Evolutionary conservation across 2,113 vertebrate genomes (phyloP), one percentile per base, ranked within the genome.

Genomic region (Geococcyx californianus): DNA sequence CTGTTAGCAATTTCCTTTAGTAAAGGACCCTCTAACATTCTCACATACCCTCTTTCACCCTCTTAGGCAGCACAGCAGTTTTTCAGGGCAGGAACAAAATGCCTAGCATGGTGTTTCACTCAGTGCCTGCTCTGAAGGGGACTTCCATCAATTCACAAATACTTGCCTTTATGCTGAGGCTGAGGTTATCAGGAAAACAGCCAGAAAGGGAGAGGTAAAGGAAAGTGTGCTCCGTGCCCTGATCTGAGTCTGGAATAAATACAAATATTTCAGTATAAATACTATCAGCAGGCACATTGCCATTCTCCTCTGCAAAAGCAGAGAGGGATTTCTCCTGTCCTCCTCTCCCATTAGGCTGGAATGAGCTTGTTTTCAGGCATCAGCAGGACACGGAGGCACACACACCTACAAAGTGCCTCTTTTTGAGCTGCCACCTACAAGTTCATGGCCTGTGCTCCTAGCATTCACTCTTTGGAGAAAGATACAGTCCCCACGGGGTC

Each of bases 41-140:
- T 92, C 44, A 55, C 33, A 26, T 72, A 70, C 52, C 42, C 29
- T 70, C 31, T 34, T 55, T 62, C n/a, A 59, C 51, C 7, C 5
- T 36, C 42, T 42, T 44, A 34, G 74, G 68, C 29, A 85, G 42
- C 16, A 33, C 11, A 68, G 16, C 25, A 34, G 17, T 42, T 90
- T 80, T 77, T 36, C 0, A 0, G 12, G 17, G 38, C 8, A 31
- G 74, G 38, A 92, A 66, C 24, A 52, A 68, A 64, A 68, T 49
- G 31, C 51, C 68, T 47, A 1, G 2, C 13, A 11, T 16, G 64
- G 26, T 1, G 0, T 74, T 91, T 77, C 60, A 10, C n/a, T 45
- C 0, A 0, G 36, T 77, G 34, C 55, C 26, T 0, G 0, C 34
- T 85, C 52, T 1, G 1, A 78, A 94, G 33, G 33, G 34, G 17